phyloP scores from a whole-genome alignment of 2,888 invertebrate genomes.

The Thalpophila matura region DNA sequence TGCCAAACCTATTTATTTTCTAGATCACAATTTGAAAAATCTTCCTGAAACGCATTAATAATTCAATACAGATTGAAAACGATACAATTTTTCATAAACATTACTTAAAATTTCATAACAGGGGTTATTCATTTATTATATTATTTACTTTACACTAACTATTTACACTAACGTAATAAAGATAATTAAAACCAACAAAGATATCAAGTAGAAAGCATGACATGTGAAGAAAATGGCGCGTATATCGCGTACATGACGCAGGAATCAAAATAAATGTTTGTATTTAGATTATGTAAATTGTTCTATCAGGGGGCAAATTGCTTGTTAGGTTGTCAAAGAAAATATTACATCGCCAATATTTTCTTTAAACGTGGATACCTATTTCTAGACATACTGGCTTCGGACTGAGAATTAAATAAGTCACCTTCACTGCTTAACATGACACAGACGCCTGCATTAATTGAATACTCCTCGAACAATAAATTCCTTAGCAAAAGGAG shows the following conservation, averaged over 20 bases:
- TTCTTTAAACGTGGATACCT: too few relatives aligned
- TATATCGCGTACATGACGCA: slow-evolving; percentile 38
- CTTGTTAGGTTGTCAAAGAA: background rate
- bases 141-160: slow-evolving; percentile 15
- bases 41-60: too few relatives aligned
- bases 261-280: slow-evolving; percentile 7
- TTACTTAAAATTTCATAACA: slow-evolving; percentile 21
- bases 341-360: slow-evolving; percentile 17
- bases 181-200: slow-evolving; percentile 38
- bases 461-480: too few relatives aligned
- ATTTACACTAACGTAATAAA: slow-evolving; percentile 11
- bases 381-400: slow-evolving; percentile 1
- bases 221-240: slow-evolving; percentile 19
- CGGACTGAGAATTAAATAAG: too few relatives aligned
- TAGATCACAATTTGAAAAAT: too few relatives aligned
- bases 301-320: slow-evolving; percentile 9
- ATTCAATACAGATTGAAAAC: background rate
- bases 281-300: slow-evolving; percentile 26
- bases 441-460: too few relatives aligned
- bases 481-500: too few relatives aligned
- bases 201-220: slow-evolving; percentile 27
- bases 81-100: background rate
- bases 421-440: too few relatives aligned
- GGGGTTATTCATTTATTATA: slow-evolving; percentile 13
- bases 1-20: too few relatives aligned